Evolutionary conservation across 2,797 vertebrate genomes (phyloP).

Genomic region (Poeciliopsis paucimaculata): DNA sequence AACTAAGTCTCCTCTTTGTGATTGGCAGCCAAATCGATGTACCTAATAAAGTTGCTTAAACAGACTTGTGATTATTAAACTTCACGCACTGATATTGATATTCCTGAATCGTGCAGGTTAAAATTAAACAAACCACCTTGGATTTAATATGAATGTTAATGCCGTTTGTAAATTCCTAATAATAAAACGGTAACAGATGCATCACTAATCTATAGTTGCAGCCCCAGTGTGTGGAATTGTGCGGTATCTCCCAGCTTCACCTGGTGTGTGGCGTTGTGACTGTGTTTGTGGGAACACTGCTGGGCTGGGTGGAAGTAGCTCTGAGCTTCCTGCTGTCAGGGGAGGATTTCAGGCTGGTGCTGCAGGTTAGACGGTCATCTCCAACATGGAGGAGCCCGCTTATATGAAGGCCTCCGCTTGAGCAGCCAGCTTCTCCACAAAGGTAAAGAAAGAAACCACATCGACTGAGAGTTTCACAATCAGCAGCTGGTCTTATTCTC

Average conservation of each 20-base stretch:
- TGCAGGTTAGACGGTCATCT: conserved; percentile 86
- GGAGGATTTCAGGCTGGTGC: conserved; percentile 84
- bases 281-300: conserved; percentile 83
- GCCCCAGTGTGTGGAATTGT: background rate
- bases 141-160: background rate
- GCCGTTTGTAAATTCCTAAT: background rate
- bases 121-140: background rate
- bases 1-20: background rate
- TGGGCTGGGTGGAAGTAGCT: conserved; percentile 82
- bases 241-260: background rate
- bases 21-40: background rate
- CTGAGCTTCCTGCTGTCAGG: conserved; percentile 83
- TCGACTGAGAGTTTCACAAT: background rate
- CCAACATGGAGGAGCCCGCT: conserved; percentile 86
- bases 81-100: background rate
- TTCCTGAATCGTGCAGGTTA: background rate
- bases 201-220: background rate
- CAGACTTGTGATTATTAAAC: background rate
- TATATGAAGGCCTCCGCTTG: conserved; percentile 88
- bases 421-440: conserved; percentile 78
- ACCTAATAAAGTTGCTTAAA: background rate
- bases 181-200: background rate
- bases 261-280: conserved; percentile 67
- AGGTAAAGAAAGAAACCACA: conserved; percentile 83
- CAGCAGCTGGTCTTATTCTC: background rate